Evolutionary conservation across 1,140 invertebrate genomes (phyloP).

Genomic region (Coptotermes formosanus): DNA sequence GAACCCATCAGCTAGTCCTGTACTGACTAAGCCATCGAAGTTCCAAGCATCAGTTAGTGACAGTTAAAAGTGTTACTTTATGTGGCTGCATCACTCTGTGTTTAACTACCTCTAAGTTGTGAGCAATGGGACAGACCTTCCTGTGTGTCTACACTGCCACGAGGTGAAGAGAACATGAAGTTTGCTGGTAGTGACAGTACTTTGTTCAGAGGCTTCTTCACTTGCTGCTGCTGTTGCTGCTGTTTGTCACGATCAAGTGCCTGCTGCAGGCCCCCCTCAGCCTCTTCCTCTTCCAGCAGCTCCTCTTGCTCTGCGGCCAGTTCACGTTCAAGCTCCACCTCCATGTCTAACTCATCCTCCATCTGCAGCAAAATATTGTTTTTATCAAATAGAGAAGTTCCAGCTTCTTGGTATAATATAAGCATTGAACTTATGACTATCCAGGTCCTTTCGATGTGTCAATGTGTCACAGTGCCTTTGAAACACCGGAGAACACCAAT

Average conservation of each 20-base stretch:
- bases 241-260: constrained; percentile 37
- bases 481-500: too few species aligned
- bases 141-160: constrained; percentile 40
- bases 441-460: too few species aligned
- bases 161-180: constrained; percentile 53
- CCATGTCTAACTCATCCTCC: constrained; percentile 90
- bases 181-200: constrained; percentile 60
- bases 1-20: neutral
- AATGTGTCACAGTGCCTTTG: too few species aligned
- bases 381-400: too few species aligned
- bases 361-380: constrained; percentile 55
- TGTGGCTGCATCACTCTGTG: too few species aligned
- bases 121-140: neutral
- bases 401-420: too few species aligned
- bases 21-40: neutral
- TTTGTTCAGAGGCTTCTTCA: constrained; percentile 51
- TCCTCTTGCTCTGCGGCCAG: constrained; percentile 59
- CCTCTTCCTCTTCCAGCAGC: constrained; percentile 65
- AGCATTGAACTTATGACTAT: too few species aligned
- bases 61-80: too few species aligned
- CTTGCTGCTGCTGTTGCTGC: neutral
- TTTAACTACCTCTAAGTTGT: neutral
- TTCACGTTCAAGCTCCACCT: constrained; percentile 83
- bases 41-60: too few species aligned
- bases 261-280: constrained; percentile 63